Base-by-base conservation (phyloP, 2,888 invertebrate species). In the Sphecodes monilicornis region DNA sequence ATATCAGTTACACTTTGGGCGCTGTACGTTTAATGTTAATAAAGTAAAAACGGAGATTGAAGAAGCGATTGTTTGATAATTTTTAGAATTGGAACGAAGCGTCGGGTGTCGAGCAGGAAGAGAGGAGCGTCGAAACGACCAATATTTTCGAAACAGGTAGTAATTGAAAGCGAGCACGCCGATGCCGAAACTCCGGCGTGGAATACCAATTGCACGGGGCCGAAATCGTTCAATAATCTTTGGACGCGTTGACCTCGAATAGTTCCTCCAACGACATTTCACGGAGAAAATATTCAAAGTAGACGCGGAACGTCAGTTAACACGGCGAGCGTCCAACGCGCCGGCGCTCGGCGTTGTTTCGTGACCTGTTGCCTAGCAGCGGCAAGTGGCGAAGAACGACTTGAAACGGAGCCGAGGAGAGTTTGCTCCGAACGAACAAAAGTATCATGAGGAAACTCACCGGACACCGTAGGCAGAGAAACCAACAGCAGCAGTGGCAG, bases 291-390 rank as follows among this genome's bases (percentile, higher is more conserved):
- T 43, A 77, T 87, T 86, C 72, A 79, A 84, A 75, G 78, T 64
- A 60, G 74, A 82, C 84, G 81, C 75, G 41, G 71, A 75, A 84
- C 82, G 82, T 78, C 82, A 75, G 50, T 71, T 18, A 76, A 79
- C 77, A 79, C 73, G 73, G 46, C 66, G 36, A 78, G 80, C 82
- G 83, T 77, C 72, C 74, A 88, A 85, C 90, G 93, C 93, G 93
- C 93, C 93, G 92, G 93, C 92, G 93, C 92, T 91, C 85, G 85
- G 92, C 92, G 91, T 91, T 91, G 86, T 80, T 86, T 85, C 86
- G 82, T 82, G 90, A 94, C 93, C 94, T 94, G 94, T 94, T 94
- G 94, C 94, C 92, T 93, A 92, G 93, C 93, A 87, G 86, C 89
- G 86, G 80, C 82, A 85, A 85, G 88, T 81, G 86, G 86, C 85